Evolutionary conservation across 2,113 vertebrate genomes (phyloP).

Genomic region (Menura novaehollandiae): DNA sequence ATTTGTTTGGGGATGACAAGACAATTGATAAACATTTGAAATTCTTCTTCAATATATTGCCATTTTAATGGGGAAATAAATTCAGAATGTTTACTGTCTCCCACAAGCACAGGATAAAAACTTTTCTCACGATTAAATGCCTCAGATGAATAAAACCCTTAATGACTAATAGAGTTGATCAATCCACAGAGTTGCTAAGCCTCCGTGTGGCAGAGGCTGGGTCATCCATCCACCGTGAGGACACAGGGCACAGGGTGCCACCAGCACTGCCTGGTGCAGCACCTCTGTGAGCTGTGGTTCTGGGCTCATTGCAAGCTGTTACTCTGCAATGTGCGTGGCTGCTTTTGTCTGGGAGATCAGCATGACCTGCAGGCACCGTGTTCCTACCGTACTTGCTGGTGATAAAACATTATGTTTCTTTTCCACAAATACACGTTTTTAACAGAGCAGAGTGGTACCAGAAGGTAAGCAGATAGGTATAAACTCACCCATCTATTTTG

Average conservation of each 20-base stretch:
- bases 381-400: background rate
- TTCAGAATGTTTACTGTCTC: background rate
- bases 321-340: background rate
- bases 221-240: background rate
- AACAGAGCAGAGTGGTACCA: background rate
- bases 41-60: background rate
- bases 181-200: background rate
- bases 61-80: background rate
- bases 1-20: background rate
- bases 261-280: background rate
- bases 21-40: background rate
- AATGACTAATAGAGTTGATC: background rate
- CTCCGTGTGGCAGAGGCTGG: background rate
- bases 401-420: background rate
- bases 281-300: accelerated
- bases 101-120: background rate
- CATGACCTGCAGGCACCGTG: background rate
- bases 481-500: background rate
- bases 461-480: background rate
- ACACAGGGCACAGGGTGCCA: background rate
- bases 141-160: background rate
- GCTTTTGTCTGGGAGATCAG: background rate
- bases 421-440: background rate
- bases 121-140: background rate
- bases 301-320: background rate